Evolutionary conservation across 2,797 vertebrate species (phyloP).

Genomic region (Gallirallus australis): DNA sequence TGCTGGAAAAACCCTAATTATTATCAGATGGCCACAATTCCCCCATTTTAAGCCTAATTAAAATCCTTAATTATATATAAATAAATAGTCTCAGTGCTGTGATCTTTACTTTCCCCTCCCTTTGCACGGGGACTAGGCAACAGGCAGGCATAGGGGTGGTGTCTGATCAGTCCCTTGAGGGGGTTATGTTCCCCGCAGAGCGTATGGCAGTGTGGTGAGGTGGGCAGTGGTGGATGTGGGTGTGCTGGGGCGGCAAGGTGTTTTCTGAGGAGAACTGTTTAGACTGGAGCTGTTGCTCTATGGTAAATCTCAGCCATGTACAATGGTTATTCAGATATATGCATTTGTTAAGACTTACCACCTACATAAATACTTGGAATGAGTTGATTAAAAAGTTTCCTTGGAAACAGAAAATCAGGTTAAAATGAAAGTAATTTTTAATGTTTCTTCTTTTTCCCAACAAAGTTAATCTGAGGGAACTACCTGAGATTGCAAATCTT

Average conservation of each 20-base stretch:
- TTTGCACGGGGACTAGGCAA: not conserved
- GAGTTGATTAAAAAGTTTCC: not conserved
- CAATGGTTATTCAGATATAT: not conserved
- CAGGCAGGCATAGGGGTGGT: rapidly evolving
- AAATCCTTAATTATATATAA: not conserved
- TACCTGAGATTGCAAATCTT: not conserved
- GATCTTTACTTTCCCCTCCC: not conserved
- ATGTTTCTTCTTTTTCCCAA: not conserved
- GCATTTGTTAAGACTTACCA: not conserved
- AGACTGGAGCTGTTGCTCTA: not conserved
- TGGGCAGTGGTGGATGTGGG: not conserved
- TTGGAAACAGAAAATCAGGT: not conserved
- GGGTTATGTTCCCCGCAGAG: not conserved
- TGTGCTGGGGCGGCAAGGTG: rapidly evolving
- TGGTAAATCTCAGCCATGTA: not conserved
- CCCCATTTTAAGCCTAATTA: not conserved
- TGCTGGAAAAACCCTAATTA: not conserved
- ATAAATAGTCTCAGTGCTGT: not conserved
- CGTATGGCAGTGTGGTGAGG: rapidly evolving
- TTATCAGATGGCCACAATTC: not conserved
- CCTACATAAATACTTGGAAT: not conserved
- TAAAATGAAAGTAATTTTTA: not conserved
- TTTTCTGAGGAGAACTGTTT: not conserved
- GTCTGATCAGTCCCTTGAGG: not conserved
- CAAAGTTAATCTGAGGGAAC: not conserved